Percentiles rank a stretch among this genome's conserved stretches.
phyloP scores from a whole-genome alignment of 2,888 invertebrate genomes.

The Helleia helle region DNA sequence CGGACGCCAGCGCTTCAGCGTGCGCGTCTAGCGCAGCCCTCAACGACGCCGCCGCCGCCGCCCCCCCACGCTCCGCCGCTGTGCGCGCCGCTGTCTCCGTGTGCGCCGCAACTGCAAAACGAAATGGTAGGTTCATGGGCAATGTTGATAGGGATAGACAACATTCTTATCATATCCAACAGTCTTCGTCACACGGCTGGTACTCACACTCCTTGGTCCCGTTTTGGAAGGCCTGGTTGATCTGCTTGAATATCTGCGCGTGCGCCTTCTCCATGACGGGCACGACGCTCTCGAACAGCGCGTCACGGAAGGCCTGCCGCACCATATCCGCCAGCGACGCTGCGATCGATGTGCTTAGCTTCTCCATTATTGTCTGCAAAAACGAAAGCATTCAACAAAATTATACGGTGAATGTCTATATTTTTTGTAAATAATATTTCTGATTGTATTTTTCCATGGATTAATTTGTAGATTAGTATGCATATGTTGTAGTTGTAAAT shows the following conservation, averaged over 20 bases:
- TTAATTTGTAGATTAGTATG: too few relatives aligned
- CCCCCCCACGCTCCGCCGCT: constrained; percentile 52
- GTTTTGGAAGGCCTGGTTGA: constrained; percentile 89
- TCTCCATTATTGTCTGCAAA: constrained; percentile 81
- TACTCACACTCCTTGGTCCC: constrained; percentile 93
- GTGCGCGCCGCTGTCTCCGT: constrained; percentile 52
- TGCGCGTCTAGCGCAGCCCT: constrained; percentile 46
- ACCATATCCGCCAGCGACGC: constrained; percentile 82
- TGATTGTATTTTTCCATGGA: too few relatives aligned
- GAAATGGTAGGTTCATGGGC: too few relatives aligned
- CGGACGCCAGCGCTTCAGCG: constrained; percentile 34
- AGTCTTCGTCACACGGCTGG: too few relatives aligned
- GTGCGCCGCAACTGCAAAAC: constrained; percentile 44
- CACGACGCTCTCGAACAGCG: constrained; percentile 82
- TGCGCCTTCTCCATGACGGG: constrained; percentile 92
- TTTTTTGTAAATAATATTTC: too few relatives aligned
- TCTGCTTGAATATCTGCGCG: constrained; percentile 89
- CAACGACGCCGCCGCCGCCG: constrained; percentile 32
- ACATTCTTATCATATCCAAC: too few relatives aligned
- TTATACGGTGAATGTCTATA: too few relatives aligned
- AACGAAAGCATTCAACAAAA: not conserved
- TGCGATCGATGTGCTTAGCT: constrained; percentile 79
- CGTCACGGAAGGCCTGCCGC: constrained; percentile 84
- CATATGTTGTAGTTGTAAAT: too few relatives aligned
- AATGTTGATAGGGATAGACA: too few relatives aligned